Evolutionary conservation across 2,888 invertebrate species (phyloP).

Genomic region (Agrochola lychnidis): DNA sequence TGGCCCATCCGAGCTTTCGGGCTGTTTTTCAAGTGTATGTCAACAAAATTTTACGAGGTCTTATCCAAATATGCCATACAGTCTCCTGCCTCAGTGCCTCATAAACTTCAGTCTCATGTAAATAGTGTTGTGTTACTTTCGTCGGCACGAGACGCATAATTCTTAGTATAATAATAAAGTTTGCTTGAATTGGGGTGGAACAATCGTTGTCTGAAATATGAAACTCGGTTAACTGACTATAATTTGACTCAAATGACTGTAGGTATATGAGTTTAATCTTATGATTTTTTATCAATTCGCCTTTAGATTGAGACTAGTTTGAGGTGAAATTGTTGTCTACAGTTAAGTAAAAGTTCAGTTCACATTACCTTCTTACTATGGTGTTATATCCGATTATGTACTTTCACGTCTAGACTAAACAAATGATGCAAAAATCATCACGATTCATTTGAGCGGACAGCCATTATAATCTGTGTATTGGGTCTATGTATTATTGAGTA

Average conservation of each 20-base stretch:
- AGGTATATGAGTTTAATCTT: conserved; percentile 21
- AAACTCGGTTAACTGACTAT: conserved; percentile 63
- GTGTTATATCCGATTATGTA: neutral
- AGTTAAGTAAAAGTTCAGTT: neutral
- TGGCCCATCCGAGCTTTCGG: too few relatives aligned
- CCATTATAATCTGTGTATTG: neutral
- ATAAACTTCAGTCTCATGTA: conserved; percentile 10
- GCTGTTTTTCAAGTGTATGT: neutral
- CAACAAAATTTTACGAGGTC: neutral
- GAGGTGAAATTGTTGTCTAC: neutral
- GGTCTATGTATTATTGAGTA: conserved; percentile 7
- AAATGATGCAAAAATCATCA: neutral
- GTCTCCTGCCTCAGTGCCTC: neutral
- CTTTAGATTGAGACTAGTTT: conserved; percentile 1
- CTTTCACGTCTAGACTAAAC: neutral
- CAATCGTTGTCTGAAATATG: conserved; percentile 58
- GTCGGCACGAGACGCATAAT: conserved; percentile 50
- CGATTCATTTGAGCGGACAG: conserved; percentile 6
- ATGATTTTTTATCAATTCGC: conserved; percentile 3
- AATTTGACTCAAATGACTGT: conserved; percentile 54
- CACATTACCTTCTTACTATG: neutral
- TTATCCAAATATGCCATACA: neutral
- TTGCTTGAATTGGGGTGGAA: conserved; percentile 64
- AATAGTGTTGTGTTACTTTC: conserved; percentile 56
- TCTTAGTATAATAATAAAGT: conserved; percentile 50